Conservation (phyloP, 2,888 invertebrate genomes). For the Agrilus mali region DNA sequence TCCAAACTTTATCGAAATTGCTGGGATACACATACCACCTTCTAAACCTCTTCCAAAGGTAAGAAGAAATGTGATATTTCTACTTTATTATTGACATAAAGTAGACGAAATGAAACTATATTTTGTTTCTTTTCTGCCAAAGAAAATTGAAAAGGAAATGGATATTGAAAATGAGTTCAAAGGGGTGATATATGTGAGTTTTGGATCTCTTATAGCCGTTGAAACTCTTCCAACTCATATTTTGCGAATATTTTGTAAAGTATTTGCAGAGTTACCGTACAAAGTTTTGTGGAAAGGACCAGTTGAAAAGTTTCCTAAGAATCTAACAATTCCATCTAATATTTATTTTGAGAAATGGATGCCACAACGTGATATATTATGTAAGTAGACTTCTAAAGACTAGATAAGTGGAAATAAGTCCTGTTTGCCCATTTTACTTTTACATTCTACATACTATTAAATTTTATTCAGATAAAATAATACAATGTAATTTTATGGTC, state of each 20-base stretch:
- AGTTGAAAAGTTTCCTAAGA: constrained; percentile 34
- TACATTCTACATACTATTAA: no score
- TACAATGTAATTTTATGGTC: no score
- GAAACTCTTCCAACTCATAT: constrained; percentile 39
- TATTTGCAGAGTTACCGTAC: constrained; percentile 39
- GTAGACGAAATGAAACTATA: not conserved
- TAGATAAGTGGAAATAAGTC: no score
- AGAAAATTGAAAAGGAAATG: not conserved
- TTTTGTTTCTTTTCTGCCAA: not conserved
- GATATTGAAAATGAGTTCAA: constrained; percentile 7
- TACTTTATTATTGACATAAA: no score
- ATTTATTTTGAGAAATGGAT: constrained; percentile 41
- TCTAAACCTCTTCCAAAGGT: constrained; percentile 39
- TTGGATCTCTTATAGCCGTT: constrained; percentile 45
- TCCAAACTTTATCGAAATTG: constrained; percentile 43
- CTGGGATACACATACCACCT: constrained; percentile 36
- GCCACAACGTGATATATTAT: constrained; percentile 41
- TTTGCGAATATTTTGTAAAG: constrained; percentile 37
- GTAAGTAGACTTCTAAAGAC: constrained; percentile 26
- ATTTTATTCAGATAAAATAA: no score
- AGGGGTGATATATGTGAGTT: constrained; percentile 43
- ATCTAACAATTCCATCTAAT: constrained; percentile 28
- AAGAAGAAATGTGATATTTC: constrained; percentile 17
- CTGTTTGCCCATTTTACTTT: no score
- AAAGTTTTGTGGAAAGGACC: constrained; percentile 44